Conservation (phyloP, 2,797 vertebrate species). For the Emys orbicularis region DNA sequence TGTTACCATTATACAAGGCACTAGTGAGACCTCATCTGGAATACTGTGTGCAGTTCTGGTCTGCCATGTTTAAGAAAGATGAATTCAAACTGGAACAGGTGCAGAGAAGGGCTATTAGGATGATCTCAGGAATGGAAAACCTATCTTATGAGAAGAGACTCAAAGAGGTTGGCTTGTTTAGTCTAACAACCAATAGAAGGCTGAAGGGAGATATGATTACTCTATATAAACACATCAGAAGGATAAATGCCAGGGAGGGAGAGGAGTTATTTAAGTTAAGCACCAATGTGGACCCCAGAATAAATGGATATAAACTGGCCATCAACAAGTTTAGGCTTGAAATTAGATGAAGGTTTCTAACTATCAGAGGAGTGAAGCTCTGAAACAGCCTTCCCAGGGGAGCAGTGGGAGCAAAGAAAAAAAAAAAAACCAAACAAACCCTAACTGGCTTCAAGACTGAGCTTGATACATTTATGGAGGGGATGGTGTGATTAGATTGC, state of each 20-base stretch:
- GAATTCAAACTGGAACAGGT: neutral
- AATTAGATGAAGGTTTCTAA: no score
- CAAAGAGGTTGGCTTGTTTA: neutral
- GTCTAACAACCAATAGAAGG: neutral
- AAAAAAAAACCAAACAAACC: no score
- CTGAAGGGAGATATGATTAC: neutral
- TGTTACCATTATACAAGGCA: neutral
- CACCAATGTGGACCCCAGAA: no score
- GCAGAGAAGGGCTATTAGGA: neutral
- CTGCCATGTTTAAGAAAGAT: neutral
- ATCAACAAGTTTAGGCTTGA: no score
- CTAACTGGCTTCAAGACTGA: no score
- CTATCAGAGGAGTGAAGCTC: no score
- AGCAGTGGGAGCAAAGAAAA: no score
- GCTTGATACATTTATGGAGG: no score
- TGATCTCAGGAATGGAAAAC: neutral
- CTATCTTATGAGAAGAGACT: neutral
- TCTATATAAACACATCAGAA: neutral
- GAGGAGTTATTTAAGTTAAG: no score
- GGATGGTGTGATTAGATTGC: no score
- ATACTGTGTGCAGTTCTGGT: neutral
- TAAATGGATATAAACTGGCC: no score
- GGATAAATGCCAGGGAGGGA: neutral
- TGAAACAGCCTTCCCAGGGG: no score
- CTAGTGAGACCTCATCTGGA: neutral